Evolutionary conservation across 2,888 invertebrate species (phyloP).

Genomic region (Torymus tubicola): DNA sequence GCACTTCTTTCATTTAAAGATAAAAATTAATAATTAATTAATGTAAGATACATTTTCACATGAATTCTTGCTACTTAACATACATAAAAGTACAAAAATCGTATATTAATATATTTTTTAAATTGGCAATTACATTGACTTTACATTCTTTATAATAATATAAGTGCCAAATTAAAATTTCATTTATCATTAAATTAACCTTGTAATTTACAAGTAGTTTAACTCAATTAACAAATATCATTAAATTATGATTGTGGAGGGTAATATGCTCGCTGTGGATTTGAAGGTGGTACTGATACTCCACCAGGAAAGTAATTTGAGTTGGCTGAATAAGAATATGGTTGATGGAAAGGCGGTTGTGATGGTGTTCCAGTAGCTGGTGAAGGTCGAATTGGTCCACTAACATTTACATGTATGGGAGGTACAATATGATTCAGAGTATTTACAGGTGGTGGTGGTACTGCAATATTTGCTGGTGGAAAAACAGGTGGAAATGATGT

Average conservation of each 20-base stretch:
- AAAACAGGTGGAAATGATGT: conserved; percentile 72
- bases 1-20: conserved; percentile 36
- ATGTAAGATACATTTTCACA: conserved; percentile 3
- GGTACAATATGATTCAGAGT: conserved; percentile 71
- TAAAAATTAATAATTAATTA: not conserved
- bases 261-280: conserved; percentile 69
- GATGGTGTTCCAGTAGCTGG: conserved; percentile 62
- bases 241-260: conserved; percentile 69
- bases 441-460: conserved; percentile 73
- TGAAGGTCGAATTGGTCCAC: conserved; percentile 62
- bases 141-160: conserved; percentile 14
- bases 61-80: not conserved
- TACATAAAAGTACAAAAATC: conserved; percentile 26
- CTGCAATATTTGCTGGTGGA: conserved; percentile 72
- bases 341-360: conserved; percentile 65
- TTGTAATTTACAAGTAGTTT: conserved; percentile 16
- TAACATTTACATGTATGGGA: conserved; percentile 51
- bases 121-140: not conserved
- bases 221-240: conserved; percentile 5
- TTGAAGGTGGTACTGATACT: conserved; percentile 67
- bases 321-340: conserved; percentile 71
- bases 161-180: conserved; percentile 11
- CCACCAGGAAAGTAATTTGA: conserved; percentile 70
- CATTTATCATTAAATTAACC: not conserved
- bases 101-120: conserved; percentile 17